Base-by-base conservation (phyloP, 2,888 invertebrate species). In the Cryptus armator region DNA sequence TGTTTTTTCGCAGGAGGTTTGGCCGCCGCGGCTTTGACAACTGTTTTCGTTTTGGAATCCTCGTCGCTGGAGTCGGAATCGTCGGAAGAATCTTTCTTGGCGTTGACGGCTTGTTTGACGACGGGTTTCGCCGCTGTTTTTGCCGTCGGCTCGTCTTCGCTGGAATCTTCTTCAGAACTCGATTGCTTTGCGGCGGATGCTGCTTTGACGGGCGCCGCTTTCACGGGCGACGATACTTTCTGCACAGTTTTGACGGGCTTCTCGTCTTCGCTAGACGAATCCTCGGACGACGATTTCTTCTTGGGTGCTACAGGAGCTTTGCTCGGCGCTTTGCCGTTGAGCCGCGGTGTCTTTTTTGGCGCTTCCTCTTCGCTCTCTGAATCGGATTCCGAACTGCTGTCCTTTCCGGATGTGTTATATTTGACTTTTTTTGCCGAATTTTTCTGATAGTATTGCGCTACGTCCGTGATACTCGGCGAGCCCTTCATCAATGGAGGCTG, bases 401-500 rank as follows among this genome's bases (percentile, higher is more conserved):
- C 89, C 64, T 92, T 91, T 19, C 87, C 86, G 37, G 87, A 85
- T 87, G 87, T 24, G 74, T 93, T 93, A 9, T 93, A 74, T 14
- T 93, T 92, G 46, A 95, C 91, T 68, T 95, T 95, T 82, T 94
- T 95, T 19, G 91, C 87, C 56, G 94, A 92, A 85, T 93, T 94
- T 90, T 95, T 95, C 91, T 95, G 94, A 90, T 94, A 96, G 89
- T 95, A 94, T 7, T 94, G 91, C 24, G 96, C 87, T 14, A 97
- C 94, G 12, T 97, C 96, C 12, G 92, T 87, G n/a, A 97, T 93
- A 12, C 95, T 94, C 0, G 97, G 96, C 0, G 95, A 94, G 76
- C 96, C 96, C 92, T 97, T 96, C 0, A 95, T 94, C 71, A 96
- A 93, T 10, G 94, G 93, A 87, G 95, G 95, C 97, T 97, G 93